Conservation (phyloP, 2,888 invertebrate species). For the Drosophila pegasa region DNA sequence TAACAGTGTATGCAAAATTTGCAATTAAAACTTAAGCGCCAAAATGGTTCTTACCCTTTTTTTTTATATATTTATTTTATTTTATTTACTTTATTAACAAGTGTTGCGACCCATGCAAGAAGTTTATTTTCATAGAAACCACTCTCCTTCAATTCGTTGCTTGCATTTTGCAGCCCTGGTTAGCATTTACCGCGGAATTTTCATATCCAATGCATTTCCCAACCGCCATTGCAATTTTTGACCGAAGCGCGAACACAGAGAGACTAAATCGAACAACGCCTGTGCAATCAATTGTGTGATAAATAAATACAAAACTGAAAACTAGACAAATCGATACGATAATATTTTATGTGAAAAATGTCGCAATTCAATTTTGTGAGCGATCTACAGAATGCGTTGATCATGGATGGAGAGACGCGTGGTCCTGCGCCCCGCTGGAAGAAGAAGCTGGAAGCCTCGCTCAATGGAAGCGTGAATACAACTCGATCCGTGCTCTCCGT, state of each 20-base stretch:
- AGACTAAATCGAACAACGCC: conserved; percentile 12
- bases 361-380: conserved; percentile 92
- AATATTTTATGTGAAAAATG: conserved; percentile 85
- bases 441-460: conserved; percentile 87
- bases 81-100: neutral
- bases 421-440: conserved; percentile 93
- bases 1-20: neutral
- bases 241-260: neutral
- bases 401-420: conserved; percentile 92
- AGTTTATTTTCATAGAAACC: too few relatives aligned
- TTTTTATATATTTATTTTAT: neutral
- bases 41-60: too few relatives aligned
- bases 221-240: conserved; percentile 64
- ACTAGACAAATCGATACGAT: conserved; percentile 3
- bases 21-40: too few relatives aligned
- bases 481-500: conserved; percentile 86
- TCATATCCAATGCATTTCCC: conserved; percentile 36
- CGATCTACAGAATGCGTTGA: conserved; percentile 91
- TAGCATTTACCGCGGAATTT: conserved; percentile 46
- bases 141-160: neutral
- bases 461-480: conserved; percentile 87
- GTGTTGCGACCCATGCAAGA: neutral
- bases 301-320: conserved; percentile 18
- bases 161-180: conserved; percentile 38
- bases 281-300: conserved; percentile 21